A percentile compares a stretch with the other conserved stretches of the same genome.
Conservation (phyloP, 2,113 vertebrate genomes). For the Tapirus terrestris region DNA sequence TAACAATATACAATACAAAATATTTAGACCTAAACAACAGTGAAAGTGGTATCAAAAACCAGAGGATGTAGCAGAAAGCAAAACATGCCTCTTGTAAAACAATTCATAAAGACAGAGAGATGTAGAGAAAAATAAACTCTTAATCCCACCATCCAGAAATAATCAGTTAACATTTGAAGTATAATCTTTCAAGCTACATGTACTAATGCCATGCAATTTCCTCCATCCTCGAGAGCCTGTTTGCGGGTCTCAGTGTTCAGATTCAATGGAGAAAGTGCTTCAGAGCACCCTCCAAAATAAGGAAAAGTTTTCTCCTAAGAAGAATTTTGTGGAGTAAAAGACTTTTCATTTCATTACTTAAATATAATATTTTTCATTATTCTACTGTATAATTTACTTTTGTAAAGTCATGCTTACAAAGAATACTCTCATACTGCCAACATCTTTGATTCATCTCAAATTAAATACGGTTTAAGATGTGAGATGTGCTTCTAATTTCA, state of each 20-base stretch:
- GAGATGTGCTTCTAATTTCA: neutral
- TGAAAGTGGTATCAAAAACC: neutral
- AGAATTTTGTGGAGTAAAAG: neutral
- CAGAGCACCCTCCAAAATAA: neutral
- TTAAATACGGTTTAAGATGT: neutral
- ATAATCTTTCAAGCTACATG: neutral
- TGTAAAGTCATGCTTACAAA: neutral
- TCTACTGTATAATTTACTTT: neutral
- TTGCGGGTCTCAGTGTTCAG: neutral
- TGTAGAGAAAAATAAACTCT: neutral
- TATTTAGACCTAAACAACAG: neutral
- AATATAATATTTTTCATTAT: neutral
- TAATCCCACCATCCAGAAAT: neutral
- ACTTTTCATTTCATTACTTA: constrained; percentile 28
- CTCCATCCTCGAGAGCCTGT: neutral
- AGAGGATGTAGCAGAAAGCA: neutral
- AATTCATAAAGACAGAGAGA: neutral
- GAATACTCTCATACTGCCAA: neutral
- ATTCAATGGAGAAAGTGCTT: neutral
- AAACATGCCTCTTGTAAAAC: neutral
- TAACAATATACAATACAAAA: neutral
- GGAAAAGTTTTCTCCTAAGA: neutral
- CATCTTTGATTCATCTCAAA: neutral
- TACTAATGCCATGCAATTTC: neutral
- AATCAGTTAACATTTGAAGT: neutral